Evolutionary conservation across 2,113 vertebrate species (phyloP).

Genomic region (Protomyctophum bolini): DNA sequence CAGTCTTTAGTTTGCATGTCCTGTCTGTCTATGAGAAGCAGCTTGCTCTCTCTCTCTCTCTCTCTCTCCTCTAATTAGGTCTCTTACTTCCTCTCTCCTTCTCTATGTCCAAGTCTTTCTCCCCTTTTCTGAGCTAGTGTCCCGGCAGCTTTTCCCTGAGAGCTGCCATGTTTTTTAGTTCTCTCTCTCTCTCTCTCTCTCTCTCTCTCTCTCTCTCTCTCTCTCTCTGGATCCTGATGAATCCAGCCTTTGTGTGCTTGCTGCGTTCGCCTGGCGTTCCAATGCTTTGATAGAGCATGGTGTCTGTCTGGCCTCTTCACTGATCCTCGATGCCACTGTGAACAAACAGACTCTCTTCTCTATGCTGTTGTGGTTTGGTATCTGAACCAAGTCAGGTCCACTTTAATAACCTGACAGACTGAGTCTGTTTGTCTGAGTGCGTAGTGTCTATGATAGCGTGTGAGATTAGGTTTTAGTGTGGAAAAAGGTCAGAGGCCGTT

Average conservation of each 20-base stretch:
- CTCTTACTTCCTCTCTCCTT: background rate
- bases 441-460: slow-evolving; percentile 1
- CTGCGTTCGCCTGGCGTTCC: slow-evolving; percentile 37
- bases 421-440: background rate
- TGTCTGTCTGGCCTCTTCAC: slow-evolving; percentile 50
- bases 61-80: background rate
- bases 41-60: background rate
- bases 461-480: background rate
- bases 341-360: slow-evolving; percentile 51
- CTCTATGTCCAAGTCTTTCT: background rate
- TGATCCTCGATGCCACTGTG: slow-evolving; percentile 37
- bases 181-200: slow-evolving; percentile 14
- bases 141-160: slow-evolving; percentile 14
- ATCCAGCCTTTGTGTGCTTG: slow-evolving; percentile 50
- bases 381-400: slow-evolving; percentile 30
- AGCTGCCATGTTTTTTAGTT: background rate
- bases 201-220: background rate
- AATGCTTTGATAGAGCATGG: slow-evolving; percentile 58
- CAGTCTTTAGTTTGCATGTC: no score
- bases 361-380: slow-evolving; percentile 39
- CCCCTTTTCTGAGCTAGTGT: background rate
- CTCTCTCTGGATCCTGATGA: slow-evolving; percentile 30
- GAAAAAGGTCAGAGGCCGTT: background rate
- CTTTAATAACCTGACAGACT: slow-evolving; percentile 6
- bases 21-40: background rate